Evolutionary conservation across 2,888 invertebrate species (phyloP), one percentile per base, ranked within the genome.

Genomic region (Euclidia mi): DNA sequence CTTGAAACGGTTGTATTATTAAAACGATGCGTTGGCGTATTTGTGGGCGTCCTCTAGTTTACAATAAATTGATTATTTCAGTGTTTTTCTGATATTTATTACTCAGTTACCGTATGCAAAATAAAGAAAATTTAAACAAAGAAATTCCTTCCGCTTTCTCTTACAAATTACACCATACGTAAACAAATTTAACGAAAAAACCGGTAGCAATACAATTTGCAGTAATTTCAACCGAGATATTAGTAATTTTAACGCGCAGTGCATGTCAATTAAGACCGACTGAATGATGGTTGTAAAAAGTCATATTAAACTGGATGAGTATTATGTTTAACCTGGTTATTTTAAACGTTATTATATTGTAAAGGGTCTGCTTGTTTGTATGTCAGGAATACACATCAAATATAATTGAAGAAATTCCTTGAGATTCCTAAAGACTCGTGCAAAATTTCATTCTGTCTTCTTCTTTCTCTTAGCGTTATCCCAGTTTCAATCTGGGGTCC

Each of bases 161-260:
- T 50, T 37, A 3, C 43, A 28, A 10, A 15, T 69, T 66, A 43
- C 7, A 56, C 71, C 71, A 61, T 14, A 17, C n/a, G 55, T 28
- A 58, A 63, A 59, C 58, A 66, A 45, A 42, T 46, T 61, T 56
- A 58, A 31, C 48, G 48, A 58, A 65, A 74, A 73, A 81, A 77
- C 79, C 77, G 73, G 81, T 80, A 79, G 81, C 74, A 28, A 46
- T 60, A 61, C 70, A 76, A 79, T 79, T 81, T 78, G 76, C 72
- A 72, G 71, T 73, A 66, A 78, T 79, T 78, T 65, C 52, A 12
- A 48, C 55, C 65, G 62, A 65, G 60, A 59, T 66, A 69, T 71
- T 61, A 69, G 57, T 68, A 63, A 71, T 75, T 73, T 76, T 50
- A 59, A 56, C 44, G 48, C 42, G 46, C 56, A 51, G 49, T 46